phyloP scores from a whole-genome alignment of 1,140 invertebrate genomes.

The Nymphalis io region DNA sequence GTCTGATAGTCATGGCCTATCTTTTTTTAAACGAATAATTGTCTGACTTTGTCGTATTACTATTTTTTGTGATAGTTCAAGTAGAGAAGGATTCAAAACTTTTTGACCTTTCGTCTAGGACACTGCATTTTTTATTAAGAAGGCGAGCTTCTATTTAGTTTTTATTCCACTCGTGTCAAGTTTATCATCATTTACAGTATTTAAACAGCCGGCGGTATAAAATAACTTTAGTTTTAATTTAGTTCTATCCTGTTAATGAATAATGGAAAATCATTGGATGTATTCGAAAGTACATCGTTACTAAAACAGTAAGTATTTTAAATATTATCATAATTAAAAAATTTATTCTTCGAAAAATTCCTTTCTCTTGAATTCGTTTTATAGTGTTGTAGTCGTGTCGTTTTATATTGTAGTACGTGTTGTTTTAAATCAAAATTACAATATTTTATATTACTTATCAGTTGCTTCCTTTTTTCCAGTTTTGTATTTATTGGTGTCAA shows the following conservation, averaged over 20 bases:
- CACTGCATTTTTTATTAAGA: slow-evolving; percentile 15
- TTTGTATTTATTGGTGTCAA: no score
- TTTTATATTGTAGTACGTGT: no score
- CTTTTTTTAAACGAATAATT: no score
- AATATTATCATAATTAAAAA: background rate
- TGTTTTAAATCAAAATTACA: no score
- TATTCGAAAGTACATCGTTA: background rate
- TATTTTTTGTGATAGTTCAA: background rate
- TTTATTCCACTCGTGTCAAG: slow-evolving; percentile 29
- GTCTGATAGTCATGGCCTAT: no score
- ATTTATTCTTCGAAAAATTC: background rate
- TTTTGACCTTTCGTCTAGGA: background rate
- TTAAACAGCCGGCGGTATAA: background rate
- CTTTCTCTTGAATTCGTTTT: no score
- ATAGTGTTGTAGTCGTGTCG: no score
- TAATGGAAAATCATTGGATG: background rate
- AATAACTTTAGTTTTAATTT: background rate
- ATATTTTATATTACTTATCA: no score
- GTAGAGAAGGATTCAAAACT: background rate
- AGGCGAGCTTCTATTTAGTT: slow-evolving; percentile 9
- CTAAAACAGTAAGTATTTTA: background rate
- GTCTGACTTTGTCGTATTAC: no score
- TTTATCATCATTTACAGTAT: background rate
- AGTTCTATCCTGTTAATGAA: background rate
- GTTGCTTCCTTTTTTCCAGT: no score